Evolutionary conservation across 2,797 vertebrate species (phyloP).

Genomic region (Atherinosoma microstoma): DNA sequence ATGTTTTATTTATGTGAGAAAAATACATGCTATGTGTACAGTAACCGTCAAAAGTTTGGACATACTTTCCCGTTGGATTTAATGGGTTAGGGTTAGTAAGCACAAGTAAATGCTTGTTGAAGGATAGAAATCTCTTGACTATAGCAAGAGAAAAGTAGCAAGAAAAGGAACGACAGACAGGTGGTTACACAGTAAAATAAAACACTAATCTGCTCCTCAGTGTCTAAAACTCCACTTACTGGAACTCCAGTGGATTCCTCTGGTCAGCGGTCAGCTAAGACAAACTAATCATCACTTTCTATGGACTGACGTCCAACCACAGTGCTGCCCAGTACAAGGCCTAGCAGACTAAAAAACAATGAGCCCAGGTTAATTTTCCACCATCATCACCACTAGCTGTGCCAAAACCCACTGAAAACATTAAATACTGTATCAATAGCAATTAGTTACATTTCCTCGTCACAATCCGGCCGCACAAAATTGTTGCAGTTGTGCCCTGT

Average conservation of each 20-base stretch:
- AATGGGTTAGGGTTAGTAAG: too few species aligned
- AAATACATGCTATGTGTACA: too few species aligned
- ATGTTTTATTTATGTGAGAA: too few species aligned
- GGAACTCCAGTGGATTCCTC: constrained; percentile 75
- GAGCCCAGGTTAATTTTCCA: constrained; percentile 65
- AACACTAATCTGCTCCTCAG: constrained; percentile 68
- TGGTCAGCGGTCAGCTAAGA: constrained; percentile 74
- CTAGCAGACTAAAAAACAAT: constrained; percentile 65
- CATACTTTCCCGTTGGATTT: too few species aligned
- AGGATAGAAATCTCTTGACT: neutral
- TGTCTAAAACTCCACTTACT: constrained; percentile 74
- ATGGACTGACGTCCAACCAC: constrained; percentile 70
- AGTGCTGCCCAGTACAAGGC: constrained; percentile 65
- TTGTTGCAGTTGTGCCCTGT: constrained; percentile 34
- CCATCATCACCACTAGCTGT: constrained; percentile 43
- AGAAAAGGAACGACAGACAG: constrained; percentile 29
- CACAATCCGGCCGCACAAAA: constrained; percentile 36
- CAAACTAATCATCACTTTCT: constrained; percentile 79
- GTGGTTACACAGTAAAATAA: constrained; percentile 62
- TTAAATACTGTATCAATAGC: constrained; percentile 63
- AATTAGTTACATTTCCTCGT: constrained; percentile 66
- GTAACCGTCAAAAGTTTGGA: too few species aligned
- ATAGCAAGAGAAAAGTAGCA: neutral
- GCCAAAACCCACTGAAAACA: constrained; percentile 64
- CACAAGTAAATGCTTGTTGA: neutral